Conservation (phyloP, 2,888 invertebrate genomes). For the Eueremaeus valkanovi region DNA sequence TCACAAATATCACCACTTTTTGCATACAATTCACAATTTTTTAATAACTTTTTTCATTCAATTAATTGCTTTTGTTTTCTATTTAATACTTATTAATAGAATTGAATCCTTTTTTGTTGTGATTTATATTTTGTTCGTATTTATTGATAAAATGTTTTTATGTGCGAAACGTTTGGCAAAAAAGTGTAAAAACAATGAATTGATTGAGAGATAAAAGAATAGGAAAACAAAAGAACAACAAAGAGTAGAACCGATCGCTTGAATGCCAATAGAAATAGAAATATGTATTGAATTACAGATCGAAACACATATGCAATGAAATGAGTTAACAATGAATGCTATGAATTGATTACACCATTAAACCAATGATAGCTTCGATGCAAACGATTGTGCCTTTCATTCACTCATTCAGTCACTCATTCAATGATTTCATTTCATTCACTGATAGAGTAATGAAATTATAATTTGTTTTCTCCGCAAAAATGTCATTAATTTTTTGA, state of each 20-base stretch:
- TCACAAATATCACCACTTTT: slow-evolving; percentile 6
- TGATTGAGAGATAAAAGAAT: not conserved
- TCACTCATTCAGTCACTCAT: not conserved
- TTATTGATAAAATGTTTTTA: too few species aligned
- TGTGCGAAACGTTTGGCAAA: too few species aligned
- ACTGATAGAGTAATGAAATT: too few species aligned
- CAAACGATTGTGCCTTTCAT: not conserved
- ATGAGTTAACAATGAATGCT: not conserved
- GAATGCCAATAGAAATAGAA: too few species aligned
- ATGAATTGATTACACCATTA: slow-evolving; percentile 1
- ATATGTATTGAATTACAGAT: not conserved
- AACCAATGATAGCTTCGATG: not conserved
- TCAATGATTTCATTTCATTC: not conserved
- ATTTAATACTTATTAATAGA: not conserved
- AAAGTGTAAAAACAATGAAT: not conserved
- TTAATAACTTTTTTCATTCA: not conserved
- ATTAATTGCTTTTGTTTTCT: not conserved
- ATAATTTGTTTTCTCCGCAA: too few species aligned
- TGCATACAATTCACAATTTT: not conserved
- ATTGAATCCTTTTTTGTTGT: not conserved
- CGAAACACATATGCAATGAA: too few species aligned
- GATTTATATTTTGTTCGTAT: too few species aligned
- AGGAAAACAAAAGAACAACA: not conserved
- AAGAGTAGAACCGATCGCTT: too few species aligned
- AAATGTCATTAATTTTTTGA: too few species aligned